These are phyloP conservation scores for Notoglanidium macrostoma DNA, from an alignment of 2,797 vertebrate species.

Conservation along the genomic window DNA sequence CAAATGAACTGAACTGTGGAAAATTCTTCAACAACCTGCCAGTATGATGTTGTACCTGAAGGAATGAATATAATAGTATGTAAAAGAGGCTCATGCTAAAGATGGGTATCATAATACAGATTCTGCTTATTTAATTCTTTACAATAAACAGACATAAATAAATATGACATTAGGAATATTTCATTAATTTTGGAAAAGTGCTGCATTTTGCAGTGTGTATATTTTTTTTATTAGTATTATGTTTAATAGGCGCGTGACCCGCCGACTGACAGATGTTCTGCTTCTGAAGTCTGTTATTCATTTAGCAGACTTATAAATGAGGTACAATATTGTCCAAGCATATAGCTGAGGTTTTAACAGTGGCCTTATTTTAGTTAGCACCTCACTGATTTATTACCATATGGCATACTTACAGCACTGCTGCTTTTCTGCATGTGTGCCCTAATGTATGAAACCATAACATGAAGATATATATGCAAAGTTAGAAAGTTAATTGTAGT, in stretches of 20 bases:
- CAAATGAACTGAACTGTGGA: not conserved
- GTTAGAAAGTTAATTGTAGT: not conserved
- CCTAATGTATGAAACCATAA: not conserved
- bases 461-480: not conserved
- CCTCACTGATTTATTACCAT: not conserved
- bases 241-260: not conserved
- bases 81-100: not conserved
- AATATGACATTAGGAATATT: not conserved
- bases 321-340: not conserved
- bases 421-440: not conserved
- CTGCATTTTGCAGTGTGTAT: not conserved
- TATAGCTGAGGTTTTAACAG: not conserved
- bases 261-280: not conserved
- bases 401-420: not conserved
- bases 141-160: not conserved
- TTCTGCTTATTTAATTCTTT: not conserved
- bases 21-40: not conserved
- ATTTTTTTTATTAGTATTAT: not conserved
- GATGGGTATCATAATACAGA: not conserved
- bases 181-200: not conserved
- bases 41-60: not conserved
- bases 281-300: slow-evolving; percentile 4
- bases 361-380: not conserved
- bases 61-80: not conserved
- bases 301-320: slow-evolving; percentile 7